Base-by-base conservation (phyloP, 2,888 invertebrate species). In the Monoplex corrugatus region DNA sequence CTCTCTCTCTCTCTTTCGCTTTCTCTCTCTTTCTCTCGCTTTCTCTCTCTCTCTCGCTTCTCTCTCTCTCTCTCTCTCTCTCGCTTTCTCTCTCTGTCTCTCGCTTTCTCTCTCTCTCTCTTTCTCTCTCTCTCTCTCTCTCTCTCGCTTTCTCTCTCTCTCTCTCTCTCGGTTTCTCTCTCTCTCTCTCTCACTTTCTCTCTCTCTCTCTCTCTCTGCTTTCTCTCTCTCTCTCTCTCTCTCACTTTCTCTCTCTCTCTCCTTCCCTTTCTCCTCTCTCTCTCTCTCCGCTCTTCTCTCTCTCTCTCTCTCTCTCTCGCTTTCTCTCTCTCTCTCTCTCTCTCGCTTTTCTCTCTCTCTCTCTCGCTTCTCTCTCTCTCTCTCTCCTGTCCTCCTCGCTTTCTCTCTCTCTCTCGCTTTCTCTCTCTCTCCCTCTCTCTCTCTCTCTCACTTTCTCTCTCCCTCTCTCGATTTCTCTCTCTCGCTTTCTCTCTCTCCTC, bases 191-290 rank as follows among this genome's bases (percentile, higher is more conserved):
- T n/a, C n/a, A 35, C 5, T 68, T n/a, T 68, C 50, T 50, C 50
- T 50, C 8, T 13, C 8, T 50, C 50, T 63, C 63, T 63, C 63
- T 63, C 63, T 63, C 50, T 50, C 16, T 50, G 8, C 63, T 63
- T n/a, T 63, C 63, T 63, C 63, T 63, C 63, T 63, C 10, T 63
- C 63, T 63, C 63, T 63, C 63, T 63, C 63, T 63, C 63, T 63
- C 63, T 63, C 63, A 28, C 63, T 63, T n/a, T 63, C 63, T 63
- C 63, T 63, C 63, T 63, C 63, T 63, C 63, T 63, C 63, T 63
- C 63, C n/a, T n/a, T 68, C 68, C n/a, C 68, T 68, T n/a, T 28
- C 68, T 8, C 16, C 50, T 16, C 16, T 68, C 35, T 23, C 10
- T 72, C 8, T 32, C 23, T 8, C 35, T 72, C 72, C 35, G 63